Conservation (phyloP, 2,888 invertebrate genomes). For the Caenorhabditis uteleia region DNA sequence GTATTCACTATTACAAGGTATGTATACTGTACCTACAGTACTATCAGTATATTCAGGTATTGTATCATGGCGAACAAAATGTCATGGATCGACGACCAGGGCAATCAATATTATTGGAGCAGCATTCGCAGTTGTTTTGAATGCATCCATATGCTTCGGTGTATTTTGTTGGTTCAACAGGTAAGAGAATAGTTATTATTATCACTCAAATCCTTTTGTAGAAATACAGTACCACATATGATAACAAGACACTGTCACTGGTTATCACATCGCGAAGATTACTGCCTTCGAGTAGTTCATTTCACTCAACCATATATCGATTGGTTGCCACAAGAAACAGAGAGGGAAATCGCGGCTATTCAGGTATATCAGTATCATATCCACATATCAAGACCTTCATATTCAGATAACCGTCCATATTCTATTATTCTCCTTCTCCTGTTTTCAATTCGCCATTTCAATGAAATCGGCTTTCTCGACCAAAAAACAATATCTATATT, state of each 20-base stretch:
- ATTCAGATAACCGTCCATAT: constrained; percentile 46
- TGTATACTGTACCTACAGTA: neutral
- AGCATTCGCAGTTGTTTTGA: constrained; percentile 36
- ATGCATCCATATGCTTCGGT: constrained; percentile 43
- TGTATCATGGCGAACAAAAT: constrained; percentile 40
- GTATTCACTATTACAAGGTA: constrained; percentile 45
- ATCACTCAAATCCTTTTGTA: no score
- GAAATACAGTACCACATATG: constrained; percentile 39
- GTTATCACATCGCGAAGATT: constrained; percentile 33
- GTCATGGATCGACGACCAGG: constrained; percentile 42
- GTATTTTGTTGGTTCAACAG: constrained; percentile 47
- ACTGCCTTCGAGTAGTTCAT: constrained; percentile 49
- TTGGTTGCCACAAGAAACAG: constrained; percentile 51
- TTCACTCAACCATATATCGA: constrained; percentile 56
- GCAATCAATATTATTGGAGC: constrained; percentile 48
- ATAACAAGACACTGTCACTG: constrained; percentile 53
- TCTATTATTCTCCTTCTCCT: constrained; percentile 37
- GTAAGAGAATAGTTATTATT: neutral
- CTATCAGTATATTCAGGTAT: constrained; percentile 11
- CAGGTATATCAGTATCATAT: constrained; percentile 26
- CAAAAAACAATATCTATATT: constrained; percentile 42
- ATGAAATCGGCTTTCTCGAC: constrained; percentile 54
- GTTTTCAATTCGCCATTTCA: constrained; percentile 51
- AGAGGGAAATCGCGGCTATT: constrained; percentile 49
- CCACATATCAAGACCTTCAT: neutral